phyloP scores from a whole-genome alignment of 1,140 invertebrate genomes.

The Spodoptera litura region DNA sequence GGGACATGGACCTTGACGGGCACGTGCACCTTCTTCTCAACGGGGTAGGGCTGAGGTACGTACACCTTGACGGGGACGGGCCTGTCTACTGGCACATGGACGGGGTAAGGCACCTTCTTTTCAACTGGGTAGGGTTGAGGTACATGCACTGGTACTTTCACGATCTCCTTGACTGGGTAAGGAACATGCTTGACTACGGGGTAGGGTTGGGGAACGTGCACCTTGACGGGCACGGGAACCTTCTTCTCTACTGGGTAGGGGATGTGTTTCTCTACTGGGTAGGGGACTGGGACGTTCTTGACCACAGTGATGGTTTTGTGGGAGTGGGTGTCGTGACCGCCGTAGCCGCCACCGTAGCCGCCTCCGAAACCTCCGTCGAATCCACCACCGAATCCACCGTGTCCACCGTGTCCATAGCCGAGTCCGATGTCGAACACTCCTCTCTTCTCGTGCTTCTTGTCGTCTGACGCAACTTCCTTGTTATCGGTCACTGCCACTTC shows the following conservation, averaged over 20 bases:
- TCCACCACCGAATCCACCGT: conserved; percentile 59
- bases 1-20: conserved; percentile 87
- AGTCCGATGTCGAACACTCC: conserved; percentile 88
- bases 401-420: conserved; percentile 71
- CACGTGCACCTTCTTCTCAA: conserved; percentile 85
- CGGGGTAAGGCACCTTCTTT: conserved; percentile 89
- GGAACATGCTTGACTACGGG: conserved; percentile 90
- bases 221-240: conserved; percentile 82
- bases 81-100: conserved; percentile 90
- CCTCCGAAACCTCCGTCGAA: conserved; percentile 68
- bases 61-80: conserved; percentile 89
- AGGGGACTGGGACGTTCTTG: conserved; percentile 88
- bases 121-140: conserved; percentile 90
- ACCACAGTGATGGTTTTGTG: conserved; percentile 83
- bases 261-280: conserved; percentile 88
- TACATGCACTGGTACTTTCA: conserved; percentile 89
- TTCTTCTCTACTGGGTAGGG: conserved; percentile 88
- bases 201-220: conserved; percentile 88
- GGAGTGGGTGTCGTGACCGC: conserved; percentile 76
- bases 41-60: conserved; percentile 90
- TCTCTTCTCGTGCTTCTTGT: conserved; percentile 91
- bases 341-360: conserved; percentile 61
- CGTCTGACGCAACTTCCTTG: conserved; percentile 77
- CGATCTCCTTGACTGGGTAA: conserved; percentile 89
- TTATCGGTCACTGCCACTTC: conserved; percentile 83